phyloP scores from a whole-genome alignment of 1,140 invertebrate genomes.

The Drosophila rufa region DNA sequence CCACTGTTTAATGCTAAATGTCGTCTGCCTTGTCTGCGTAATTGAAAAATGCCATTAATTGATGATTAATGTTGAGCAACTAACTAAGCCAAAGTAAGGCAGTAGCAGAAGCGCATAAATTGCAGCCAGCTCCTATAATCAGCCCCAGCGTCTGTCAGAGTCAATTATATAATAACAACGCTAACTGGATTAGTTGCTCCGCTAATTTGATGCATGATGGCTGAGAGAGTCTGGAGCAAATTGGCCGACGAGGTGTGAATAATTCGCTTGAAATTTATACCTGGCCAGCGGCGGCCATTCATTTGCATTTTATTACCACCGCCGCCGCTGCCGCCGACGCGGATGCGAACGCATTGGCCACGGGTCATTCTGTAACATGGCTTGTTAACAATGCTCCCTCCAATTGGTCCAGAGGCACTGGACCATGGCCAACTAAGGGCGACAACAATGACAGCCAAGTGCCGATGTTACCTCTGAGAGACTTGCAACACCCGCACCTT shows the following conservation, averaged over 20 bases:
- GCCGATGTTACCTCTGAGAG: conserved; percentile 34
- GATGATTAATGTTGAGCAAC: conserved; percentile 54
- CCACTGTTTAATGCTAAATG: conserved; percentile 69
- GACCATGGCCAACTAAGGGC: conserved; percentile 74
- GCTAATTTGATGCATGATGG: conserved; percentile 75
- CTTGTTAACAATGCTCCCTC: conserved; percentile 74
- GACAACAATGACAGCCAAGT: conserved; percentile 69
- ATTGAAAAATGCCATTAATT: conserved; percentile 79
- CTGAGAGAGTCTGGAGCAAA: conserved; percentile 63
- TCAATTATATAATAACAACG: conserved; percentile 79
- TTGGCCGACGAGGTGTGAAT: conserved; percentile 72
- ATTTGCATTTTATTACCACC: conserved; percentile 78
- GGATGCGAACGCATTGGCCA: conserved; percentile 70
- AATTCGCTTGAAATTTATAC: conserved; percentile 58
- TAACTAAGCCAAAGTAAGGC: conserved; percentile 48
- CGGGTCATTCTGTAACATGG: conserved; percentile 81
- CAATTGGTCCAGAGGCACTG: conserved; percentile 72
- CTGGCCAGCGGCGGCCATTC: conserved; percentile 55
- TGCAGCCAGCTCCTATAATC: conserved; percentile 13
- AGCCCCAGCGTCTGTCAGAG: conserved; percentile 52
- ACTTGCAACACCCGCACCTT: conserved; percentile 73
- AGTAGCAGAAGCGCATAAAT: conserved; percentile 59
- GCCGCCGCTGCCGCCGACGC: not conserved
- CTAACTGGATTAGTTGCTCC: conserved; percentile 74
- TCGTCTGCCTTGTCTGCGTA: conserved; percentile 67